Evolutionary conservation across 2,113 vertebrate species (phyloP).

Genomic region (Plecturocebus donacophilus): DNA sequence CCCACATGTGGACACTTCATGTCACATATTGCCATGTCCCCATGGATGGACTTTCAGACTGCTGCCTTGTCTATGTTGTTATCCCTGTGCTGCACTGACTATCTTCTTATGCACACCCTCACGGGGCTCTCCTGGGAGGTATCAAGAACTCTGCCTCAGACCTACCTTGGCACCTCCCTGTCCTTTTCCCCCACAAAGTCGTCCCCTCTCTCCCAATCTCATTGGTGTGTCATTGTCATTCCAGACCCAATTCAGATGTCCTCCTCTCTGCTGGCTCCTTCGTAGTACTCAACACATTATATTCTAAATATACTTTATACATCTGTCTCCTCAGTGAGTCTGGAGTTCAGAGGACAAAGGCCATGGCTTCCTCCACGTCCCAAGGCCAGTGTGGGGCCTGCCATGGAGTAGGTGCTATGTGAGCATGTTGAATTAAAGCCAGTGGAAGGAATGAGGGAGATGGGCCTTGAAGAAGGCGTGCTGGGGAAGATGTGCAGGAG

Average conservation of each 20-base stretch:
- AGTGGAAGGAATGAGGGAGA: not conserved
- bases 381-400: not conserved
- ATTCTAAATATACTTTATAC: not conserved
- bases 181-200: no score
- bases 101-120: not conserved
- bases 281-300: not conserved
- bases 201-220: not conserved
- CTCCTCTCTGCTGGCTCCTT: not conserved
- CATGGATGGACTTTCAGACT: not conserved
- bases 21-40: not conserved
- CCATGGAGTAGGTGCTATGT: not conserved
- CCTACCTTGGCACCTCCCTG: not conserved
- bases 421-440: not conserved
- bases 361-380: not conserved
- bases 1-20: not conserved
- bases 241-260: not conserved
- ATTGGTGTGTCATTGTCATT: not conserved
- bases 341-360: not conserved
- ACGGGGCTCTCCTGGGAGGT: not conserved
- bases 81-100: not conserved
- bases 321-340: not conserved
- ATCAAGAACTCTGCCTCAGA: not conserved
- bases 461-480: not conserved
- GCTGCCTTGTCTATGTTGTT: not conserved
- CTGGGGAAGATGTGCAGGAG: not conserved